Evolutionary conservation across 1,140 invertebrate genomes (phyloP).

Genomic region (Bursaphelenchus mucronatus): DNA sequence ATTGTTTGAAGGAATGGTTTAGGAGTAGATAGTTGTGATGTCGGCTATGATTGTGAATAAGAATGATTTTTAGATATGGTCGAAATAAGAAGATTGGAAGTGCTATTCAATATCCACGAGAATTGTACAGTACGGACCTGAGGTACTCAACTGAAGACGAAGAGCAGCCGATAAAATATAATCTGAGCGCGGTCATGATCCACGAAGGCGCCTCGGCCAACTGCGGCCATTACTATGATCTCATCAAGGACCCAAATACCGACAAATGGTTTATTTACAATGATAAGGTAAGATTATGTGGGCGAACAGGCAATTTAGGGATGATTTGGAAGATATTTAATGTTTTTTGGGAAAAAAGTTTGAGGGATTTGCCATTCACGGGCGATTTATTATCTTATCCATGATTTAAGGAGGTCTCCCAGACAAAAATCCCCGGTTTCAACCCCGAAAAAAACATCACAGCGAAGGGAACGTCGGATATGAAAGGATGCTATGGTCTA

Average conservation of each 20-base stretch:
- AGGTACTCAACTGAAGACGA: constrained; percentile 19
- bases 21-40: too few species aligned
- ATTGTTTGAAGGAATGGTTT: too few species aligned
- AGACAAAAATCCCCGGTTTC: constrained; percentile 33
- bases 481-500: constrained; percentile 53
- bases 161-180: constrained; percentile 33
- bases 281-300: constrained; percentile 39
- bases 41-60: neutral
- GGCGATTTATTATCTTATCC: neutral
- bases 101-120: constrained; percentile 45
- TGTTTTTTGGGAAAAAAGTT: constrained; percentile 17
- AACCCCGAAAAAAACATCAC: constrained; percentile 23
- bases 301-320: constrained; percentile 1
- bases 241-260: constrained; percentile 49
- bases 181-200: constrained; percentile 58
- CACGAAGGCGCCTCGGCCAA: constrained; percentile 52
- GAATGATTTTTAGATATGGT: constrained; percentile 40
- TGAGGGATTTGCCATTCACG: constrained; percentile 7
- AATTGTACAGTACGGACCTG: constrained; percentile 18
- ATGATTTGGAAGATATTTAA: neutral
- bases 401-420: constrained; percentile 32
- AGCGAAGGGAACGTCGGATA: constrained; percentile 32
- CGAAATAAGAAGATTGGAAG: constrained; percentile 38
- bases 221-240: constrained; percentile 57
- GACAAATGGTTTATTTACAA: constrained; percentile 58